Percentiles rank a stretch among this genome's conserved stretches.
phyloP scores from a whole-genome alignment of 2,113 vertebrate genomes.

The Uropsilus gracilis region DNA sequence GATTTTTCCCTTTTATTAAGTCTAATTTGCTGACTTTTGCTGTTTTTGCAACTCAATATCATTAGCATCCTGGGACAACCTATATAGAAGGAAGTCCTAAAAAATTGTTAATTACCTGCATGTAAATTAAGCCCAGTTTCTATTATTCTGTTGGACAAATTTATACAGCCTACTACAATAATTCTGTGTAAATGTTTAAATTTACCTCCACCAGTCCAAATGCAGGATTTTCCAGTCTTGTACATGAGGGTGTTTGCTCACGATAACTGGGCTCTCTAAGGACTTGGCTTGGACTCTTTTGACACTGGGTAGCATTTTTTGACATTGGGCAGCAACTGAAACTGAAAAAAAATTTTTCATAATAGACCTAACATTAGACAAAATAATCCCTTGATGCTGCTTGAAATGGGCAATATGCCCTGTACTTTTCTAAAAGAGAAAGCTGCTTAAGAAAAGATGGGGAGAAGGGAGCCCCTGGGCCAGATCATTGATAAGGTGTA shows the following conservation, averaged over 20 bases:
- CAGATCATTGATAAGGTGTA: background rate
- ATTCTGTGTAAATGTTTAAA: background rate
- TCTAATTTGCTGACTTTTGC: no score
- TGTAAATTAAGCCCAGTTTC: background rate
- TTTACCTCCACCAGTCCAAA: background rate
- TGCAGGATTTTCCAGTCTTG: background rate
- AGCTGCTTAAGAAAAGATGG: background rate
- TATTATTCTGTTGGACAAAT: background rate
- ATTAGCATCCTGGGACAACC: no score
- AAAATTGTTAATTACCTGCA: background rate
- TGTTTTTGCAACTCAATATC: no score
- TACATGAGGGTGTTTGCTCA: background rate
- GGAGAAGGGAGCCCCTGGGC: background rate
- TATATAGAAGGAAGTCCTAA: no score
- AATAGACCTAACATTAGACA: fast-evolving
- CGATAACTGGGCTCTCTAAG: no score
- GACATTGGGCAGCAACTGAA: fast-evolving
- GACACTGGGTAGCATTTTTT: fast-evolving
- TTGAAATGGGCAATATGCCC: background rate
- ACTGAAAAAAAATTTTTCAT: background rate
- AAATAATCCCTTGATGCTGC: background rate
- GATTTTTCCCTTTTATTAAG: no score
- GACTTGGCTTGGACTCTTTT: background rate
- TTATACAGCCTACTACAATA: background rate
- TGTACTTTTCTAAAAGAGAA: background rate